phyloP scores from a whole-genome alignment of 2,888 invertebrate species.

The Apamea sordens region DNA sequence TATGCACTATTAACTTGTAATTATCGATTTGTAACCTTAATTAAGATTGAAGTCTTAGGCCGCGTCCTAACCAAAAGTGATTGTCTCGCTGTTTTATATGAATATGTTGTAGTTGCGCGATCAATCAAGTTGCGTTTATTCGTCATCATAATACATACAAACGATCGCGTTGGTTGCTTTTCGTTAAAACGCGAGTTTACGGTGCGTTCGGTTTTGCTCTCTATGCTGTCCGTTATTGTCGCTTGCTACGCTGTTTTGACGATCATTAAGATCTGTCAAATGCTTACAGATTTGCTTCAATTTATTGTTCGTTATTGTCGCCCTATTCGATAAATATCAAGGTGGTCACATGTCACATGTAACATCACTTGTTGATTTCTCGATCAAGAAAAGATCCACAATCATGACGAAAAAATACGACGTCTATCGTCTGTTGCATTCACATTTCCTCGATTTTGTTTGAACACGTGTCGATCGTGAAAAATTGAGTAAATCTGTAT shows the following conservation, averaged over 20 bases:
- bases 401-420: background rate
- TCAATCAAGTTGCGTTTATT: too few species aligned
- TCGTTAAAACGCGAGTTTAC: background rate
- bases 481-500: background rate
- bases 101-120: too few species aligned
- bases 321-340: background rate
- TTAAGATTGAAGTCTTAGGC: conserved; percentile 24
- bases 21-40: conserved; percentile 35
- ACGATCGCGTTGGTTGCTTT: background rate
- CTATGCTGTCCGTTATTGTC: too few species aligned
- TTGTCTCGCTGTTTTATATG: background rate
- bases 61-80: background rate
- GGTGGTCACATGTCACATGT: too few species aligned
- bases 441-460: background rate
- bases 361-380: background rate
- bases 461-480: background rate
- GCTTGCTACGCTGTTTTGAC: background rate
- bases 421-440: background rate
- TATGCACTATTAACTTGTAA: conserved; percentile 22
- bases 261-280: background rate
- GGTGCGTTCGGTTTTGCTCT: background rate
- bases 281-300: background rate
- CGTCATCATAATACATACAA: background rate
- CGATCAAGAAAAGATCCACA: background rate
- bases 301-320: background rate